These are phyloP conservation scores for Smittia sp. DNA, from an alignment of 2,888 invertebrate genomes.

Conservation along the genomic window DNA sequence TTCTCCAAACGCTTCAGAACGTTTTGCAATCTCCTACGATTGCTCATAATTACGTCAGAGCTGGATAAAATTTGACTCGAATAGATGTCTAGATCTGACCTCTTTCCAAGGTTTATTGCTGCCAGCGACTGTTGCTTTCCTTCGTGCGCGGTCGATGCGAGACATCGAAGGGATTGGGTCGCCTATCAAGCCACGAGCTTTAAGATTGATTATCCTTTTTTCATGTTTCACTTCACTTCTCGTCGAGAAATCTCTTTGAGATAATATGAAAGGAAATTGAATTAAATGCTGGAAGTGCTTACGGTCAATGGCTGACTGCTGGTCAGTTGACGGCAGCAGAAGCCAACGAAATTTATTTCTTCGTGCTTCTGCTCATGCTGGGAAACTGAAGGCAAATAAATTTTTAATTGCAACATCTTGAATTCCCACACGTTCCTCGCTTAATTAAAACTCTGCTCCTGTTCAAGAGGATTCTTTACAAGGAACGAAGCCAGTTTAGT, in stretches of 20 bases:
- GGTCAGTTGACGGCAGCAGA: too few relatives aligned
- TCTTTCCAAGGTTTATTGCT: neutral
- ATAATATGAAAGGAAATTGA: too few relatives aligned
- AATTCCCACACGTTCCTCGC: neutral
- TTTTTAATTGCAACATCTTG: neutral
- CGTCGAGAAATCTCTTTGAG: neutral
- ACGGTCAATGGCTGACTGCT: too few relatives aligned
- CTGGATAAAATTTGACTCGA: neutral
- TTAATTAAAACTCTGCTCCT: neutral
- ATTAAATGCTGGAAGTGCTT: too few relatives aligned
- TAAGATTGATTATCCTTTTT: conserved; percentile 3
- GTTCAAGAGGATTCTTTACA: neutral
- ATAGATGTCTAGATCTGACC: neutral
- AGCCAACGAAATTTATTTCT: too few relatives aligned
- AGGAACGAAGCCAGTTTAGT: neutral
- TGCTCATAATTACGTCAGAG: too few relatives aligned
- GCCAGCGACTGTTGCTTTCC: neutral
- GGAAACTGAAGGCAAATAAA: neutral
- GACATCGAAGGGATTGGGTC: neutral
- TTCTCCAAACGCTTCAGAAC: too few relatives aligned
- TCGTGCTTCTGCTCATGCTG: too few relatives aligned
- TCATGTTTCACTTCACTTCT: neutral
- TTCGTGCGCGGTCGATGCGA: neutral
- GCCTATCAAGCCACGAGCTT: neutral
- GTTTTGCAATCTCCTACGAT: too few relatives aligned